Conservation (phyloP, 1,140 invertebrate species). For the Tribolium madens region DNA sequence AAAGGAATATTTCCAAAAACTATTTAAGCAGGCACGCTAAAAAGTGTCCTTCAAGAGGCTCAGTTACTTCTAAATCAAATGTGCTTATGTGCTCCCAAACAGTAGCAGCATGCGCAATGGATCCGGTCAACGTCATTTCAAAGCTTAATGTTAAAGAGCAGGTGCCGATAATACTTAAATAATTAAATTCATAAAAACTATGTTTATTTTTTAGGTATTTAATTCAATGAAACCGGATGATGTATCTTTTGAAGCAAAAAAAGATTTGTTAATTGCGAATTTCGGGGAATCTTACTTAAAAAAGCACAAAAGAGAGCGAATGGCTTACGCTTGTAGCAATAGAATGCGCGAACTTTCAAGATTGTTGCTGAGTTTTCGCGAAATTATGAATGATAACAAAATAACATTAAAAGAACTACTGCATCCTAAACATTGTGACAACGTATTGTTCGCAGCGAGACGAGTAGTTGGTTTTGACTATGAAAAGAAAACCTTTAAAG, state of each 20-base stretch:
- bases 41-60: too few species aligned
- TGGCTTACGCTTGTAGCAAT: conserved; percentile 46
- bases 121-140: too few species aligned
- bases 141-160: too few species aligned
- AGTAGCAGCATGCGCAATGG: too few species aligned
- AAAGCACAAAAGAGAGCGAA: conserved; percentile 48
- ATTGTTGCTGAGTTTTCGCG: conserved; percentile 43
- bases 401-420: conserved; percentile 34
- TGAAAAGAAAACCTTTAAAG: conserved; percentile 36
- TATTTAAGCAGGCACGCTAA: too few species aligned
- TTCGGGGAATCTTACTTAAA: conserved; percentile 53
- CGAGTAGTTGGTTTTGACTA: conserved; percentile 24
- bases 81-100: too few species aligned
- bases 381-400: conserved; percentile 42
- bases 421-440: conserved; percentile 46
- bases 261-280: conserved; percentile 49
- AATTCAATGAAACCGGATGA: conserved; percentile 48
- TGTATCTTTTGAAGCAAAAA: conserved; percentile 49
- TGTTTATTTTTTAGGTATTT: too few species aligned
- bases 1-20: too few species aligned
- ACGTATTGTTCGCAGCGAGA: conserved; percentile 14
- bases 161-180: too few species aligned
- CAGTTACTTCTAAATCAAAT: too few species aligned
- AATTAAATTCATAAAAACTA: too few species aligned
- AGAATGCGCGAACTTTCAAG: conserved; percentile 52